Percentiles rank a stretch among this genome's conserved stretches.
phyloP scores from a whole-genome alignment of 1,140 invertebrate species.

The Steinernema khuongi region DNA sequence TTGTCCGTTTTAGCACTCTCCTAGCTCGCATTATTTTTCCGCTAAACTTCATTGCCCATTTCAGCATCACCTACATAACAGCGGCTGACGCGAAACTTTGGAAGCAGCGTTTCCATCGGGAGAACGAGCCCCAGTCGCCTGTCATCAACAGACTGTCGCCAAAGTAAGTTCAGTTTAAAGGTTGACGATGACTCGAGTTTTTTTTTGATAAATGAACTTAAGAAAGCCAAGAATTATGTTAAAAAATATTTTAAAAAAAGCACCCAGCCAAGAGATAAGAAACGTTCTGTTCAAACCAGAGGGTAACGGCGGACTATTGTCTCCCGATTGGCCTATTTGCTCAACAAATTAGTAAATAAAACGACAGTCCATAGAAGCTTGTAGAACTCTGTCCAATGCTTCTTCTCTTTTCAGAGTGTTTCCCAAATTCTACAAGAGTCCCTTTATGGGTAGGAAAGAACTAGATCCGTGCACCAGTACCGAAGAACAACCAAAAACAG shows the following conservation, averaged over 20 bases:
- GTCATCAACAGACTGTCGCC: constrained; percentile 60
- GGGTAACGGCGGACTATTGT: no score
- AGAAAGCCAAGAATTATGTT: neutral
- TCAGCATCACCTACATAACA: constrained; percentile 65
- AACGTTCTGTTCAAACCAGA: no score
- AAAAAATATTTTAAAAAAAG: constrained; percentile 13
- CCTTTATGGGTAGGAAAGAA: constrained; percentile 34
- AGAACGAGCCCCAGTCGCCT: constrained; percentile 45
- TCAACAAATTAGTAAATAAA: no score
- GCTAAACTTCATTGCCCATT: constrained; percentile 41
- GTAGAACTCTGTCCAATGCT: neutral
- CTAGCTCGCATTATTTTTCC: constrained; percentile 25
- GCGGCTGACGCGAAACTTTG: constrained; percentile 62
- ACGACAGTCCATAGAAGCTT: no score
- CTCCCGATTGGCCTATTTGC: no score
- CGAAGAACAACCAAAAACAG: neutral
- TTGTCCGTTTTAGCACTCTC: constrained; percentile 13
- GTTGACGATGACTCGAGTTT: neutral
- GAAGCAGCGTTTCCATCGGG: constrained; percentile 56
- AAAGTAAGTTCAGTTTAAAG: constrained; percentile 56
- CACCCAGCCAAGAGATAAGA: no score
- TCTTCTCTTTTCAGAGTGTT: constrained; percentile 59
- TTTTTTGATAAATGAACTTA: no score
- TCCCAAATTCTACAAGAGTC: constrained; percentile 62
- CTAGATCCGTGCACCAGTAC: constrained; percentile 3